Conservation (phyloP, 2,888 invertebrate genomes). For the Polyommatus iphigenia region DNA sequence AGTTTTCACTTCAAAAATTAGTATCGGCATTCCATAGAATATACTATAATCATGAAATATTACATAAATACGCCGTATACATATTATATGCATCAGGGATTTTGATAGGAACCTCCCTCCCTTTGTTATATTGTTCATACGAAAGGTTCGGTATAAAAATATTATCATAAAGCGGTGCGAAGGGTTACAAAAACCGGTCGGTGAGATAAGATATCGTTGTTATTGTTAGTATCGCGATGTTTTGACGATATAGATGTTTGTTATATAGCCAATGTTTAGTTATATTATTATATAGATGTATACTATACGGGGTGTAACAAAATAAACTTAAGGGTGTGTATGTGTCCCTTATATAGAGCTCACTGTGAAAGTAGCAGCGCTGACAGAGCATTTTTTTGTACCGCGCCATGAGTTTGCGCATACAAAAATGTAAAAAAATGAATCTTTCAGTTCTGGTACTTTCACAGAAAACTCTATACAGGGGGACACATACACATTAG, state of each 20-base stretch:
- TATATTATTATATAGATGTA: too few relatives aligned
- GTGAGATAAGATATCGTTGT: constrained; percentile 1
- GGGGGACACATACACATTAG: too few relatives aligned
- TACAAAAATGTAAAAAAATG: too few relatives aligned
- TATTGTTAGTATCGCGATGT: background rate
- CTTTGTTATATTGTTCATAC: constrained; percentile 29
- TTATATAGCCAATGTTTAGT: background rate
- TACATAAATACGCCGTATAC: background rate
- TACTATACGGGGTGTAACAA: background rate
- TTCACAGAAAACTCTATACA: too few relatives aligned
- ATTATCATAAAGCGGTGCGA: constrained; percentile 20
- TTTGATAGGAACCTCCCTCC: constrained; percentile 1
- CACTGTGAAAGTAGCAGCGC: too few relatives aligned
- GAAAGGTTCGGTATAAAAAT: constrained; percentile 25
- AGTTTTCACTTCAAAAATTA: background rate
- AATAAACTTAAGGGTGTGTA: too few relatives aligned
- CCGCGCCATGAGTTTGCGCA: too few relatives aligned
- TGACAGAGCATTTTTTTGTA: too few relatives aligned
- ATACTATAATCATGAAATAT: background rate
- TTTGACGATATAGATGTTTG: background rate
- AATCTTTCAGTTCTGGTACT: too few relatives aligned
- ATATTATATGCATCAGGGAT: constrained; percentile 7
- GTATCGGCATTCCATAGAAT: background rate
- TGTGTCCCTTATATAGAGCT: too few relatives aligned
- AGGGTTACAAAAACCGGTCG: background rate